Evolutionary conservation across 2,113 vertebrate species (phyloP).

Genomic region (Mixornis gularis): DNA sequence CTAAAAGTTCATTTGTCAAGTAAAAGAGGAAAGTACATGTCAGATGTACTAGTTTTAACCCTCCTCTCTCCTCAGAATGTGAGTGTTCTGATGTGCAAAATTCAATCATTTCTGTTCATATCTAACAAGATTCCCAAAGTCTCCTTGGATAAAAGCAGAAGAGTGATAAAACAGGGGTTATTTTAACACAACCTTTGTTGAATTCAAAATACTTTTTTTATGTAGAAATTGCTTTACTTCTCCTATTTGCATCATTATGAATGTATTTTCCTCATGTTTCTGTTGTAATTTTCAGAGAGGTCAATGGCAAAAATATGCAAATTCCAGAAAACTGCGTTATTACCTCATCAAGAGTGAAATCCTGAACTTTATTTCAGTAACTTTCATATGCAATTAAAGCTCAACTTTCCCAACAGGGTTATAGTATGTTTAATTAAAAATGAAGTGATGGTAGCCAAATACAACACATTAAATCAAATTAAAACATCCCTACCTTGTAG

Average conservation of each 20-base stretch:
- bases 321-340: neutral
- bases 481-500: neutral
- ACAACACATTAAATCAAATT: neutral
- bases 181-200: neutral
- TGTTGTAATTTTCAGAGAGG: neutral
- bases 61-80: neutral
- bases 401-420: neutral
- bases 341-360: neutral
- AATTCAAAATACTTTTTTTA: neutral
- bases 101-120: neutral
- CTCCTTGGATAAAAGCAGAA: neutral
- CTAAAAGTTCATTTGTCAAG: neutral
- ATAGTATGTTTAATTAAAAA: conserved; percentile 31
- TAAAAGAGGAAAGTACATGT: neutral
- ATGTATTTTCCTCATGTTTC: neutral
- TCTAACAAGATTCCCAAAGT: neutral
- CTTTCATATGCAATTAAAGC: neutral
- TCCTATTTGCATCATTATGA: neutral
- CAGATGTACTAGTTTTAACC: neutral
- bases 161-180: neutral
- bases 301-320: conserved; percentile 32
- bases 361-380: conserved; percentile 22
- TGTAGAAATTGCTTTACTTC: neutral
- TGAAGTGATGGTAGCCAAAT: neutral
- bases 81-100: neutral